Percentiles rank a stretch among this genome's conserved stretches.
Evolutionary conservation across 2,797 vertebrate species (phyloP).

Genomic region (Miichthys miiuy): DNA sequence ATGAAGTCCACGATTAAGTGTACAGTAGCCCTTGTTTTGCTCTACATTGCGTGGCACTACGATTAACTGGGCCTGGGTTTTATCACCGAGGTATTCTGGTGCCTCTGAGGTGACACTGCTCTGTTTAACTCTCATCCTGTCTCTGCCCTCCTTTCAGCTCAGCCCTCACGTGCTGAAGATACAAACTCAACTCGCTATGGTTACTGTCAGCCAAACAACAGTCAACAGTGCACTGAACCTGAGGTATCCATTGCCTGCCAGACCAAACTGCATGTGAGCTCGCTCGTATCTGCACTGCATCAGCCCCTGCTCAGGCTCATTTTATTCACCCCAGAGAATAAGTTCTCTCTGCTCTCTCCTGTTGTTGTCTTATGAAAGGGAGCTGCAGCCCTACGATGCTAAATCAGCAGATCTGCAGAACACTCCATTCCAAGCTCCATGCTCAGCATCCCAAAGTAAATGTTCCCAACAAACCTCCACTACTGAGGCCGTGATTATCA

Average conservation of each 20-base stretch:
- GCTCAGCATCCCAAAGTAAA: conserved; percentile 74
- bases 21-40: conserved; percentile 45
- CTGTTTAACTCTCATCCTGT: conserved; percentile 58
- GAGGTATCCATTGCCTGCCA: conserved; percentile 47
- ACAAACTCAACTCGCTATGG: conserved; percentile 74
- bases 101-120: conserved; percentile 62
- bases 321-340: conserved; percentile 51
- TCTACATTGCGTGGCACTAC: conserved; percentile 32
- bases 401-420: conserved; percentile 72
- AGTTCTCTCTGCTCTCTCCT: conserved; percentile 28
- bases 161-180: conserved; percentile 69
- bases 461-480: conserved; percentile 61
- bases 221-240: conserved; percentile 70
- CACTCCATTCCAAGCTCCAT: conserved; percentile 61
- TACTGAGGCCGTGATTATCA: conserved; percentile 41
- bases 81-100: conserved; percentile 62
- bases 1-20: conserved; percentile 3
- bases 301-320: conserved; percentile 44
- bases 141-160: conserved; percentile 57
- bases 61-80: conserved; percentile 53
- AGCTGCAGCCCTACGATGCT: conserved; percentile 38
- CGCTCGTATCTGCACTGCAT: conserved; percentile 68
- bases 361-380: conserved; percentile 65
- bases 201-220: conserved; percentile 79
- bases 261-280: conserved; percentile 57